Evolutionary conservation across 2,888 invertebrate species (phyloP).

Genomic region (Spicauda simplicius): DNA sequence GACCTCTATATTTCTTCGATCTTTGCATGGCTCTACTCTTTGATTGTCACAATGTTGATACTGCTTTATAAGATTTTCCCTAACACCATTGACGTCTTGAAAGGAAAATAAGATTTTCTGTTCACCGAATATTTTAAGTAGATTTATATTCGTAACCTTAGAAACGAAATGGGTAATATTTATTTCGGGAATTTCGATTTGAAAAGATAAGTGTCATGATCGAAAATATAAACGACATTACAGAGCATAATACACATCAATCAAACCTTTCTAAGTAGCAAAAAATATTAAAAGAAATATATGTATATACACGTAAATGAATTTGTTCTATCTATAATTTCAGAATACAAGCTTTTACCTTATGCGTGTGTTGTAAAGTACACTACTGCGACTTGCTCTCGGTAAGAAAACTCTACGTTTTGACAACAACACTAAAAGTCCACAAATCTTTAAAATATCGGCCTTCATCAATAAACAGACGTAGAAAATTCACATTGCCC

Average conservation of each 20-base stretch:
- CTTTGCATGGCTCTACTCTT: conserved; percentile 9
- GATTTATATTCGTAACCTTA: neutral
- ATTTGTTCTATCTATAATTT: no score
- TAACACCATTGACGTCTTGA: neutral
- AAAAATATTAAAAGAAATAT: neutral
- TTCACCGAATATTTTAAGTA: neutral
- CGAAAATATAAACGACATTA: neutral
- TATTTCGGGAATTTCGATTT: neutral
- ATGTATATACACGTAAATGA: no score
- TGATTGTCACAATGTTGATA: conserved; percentile 10
- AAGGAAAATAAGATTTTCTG: conserved; percentile 6
- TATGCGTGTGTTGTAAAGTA: no score
- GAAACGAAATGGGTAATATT: neutral
- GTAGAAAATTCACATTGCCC: no score
- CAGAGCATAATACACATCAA: neutral
- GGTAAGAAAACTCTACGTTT: no score
- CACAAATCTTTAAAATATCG: no score
- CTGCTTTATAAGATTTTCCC: conserved; percentile 2
- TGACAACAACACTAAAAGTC: no score
- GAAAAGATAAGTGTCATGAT: neutral
- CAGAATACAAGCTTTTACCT: no score
- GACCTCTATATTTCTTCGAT: conserved; percentile 19
- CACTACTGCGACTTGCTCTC: no score
- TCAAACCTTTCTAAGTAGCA: neutral
- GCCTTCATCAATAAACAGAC: no score